These are phyloP conservation scores for Chrysomela aeneicollis DNA, from an alignment of 2,888 invertebrate genomes.

Conservation along the genomic window DNA sequence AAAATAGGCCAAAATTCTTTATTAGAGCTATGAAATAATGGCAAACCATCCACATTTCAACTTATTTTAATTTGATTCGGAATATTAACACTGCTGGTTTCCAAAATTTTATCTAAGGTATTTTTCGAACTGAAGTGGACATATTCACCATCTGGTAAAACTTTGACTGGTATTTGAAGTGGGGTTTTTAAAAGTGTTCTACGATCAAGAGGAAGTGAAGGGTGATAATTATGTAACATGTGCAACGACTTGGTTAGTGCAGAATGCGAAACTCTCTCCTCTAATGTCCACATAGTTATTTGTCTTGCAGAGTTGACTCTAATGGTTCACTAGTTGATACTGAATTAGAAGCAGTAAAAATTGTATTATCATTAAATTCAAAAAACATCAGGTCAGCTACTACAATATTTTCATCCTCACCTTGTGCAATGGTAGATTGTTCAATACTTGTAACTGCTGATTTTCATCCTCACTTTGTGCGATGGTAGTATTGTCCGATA, in stretches of 20 bases:
- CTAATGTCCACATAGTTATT: slow-evolving; percentile 22
- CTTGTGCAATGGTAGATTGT: too few species aligned
- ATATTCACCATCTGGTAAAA: too few species aligned
- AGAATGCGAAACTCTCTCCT: slow-evolving; percentile 21
- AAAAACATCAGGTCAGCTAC: too few species aligned
- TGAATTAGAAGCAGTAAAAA: slow-evolving; percentile 15
- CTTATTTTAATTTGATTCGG: slow-evolving; percentile 17
- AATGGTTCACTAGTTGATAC: too few species aligned
- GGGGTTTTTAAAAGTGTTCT: slow-evolving; percentile 21
- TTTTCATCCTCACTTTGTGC: too few species aligned
- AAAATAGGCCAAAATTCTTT: slow-evolving; percentile 30
- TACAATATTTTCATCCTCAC: too few species aligned
- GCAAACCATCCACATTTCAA: slow-evolving; percentile 29
- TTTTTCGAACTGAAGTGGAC: slow-evolving; percentile 19
- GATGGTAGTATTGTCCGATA: slow-evolving; percentile 18
- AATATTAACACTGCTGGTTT: slow-evolving; percentile 6
- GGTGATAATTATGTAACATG: too few species aligned
- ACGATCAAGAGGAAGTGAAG: slow-evolving; percentile 23
- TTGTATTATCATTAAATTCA: too few species aligned
- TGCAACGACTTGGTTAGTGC: slow-evolving; percentile 20
- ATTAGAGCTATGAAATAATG: slow-evolving; percentile 27
- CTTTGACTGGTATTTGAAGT: slow-evolving; percentile 20
- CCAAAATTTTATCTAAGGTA: slow-evolving; percentile 5
- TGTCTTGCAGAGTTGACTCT: slow-evolving; percentile 20
- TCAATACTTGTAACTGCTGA: too few species aligned